Evolutionary conservation across 35 echinoderm and acorn worm genomes (phyloP), one percentile per base, ranked within the genome.

Genomic region (Holothuria glaberrima): DNA sequence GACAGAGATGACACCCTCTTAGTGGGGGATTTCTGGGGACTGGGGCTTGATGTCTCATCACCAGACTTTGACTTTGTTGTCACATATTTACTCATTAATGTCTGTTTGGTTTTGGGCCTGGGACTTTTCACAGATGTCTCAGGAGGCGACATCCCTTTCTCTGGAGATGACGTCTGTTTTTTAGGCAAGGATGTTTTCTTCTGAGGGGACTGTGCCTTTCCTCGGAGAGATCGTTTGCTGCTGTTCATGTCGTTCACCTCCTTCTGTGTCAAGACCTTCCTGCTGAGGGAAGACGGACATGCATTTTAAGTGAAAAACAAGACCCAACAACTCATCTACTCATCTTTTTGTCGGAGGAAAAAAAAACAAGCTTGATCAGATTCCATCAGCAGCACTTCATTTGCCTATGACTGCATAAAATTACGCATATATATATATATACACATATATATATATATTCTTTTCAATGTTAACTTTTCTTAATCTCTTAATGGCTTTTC

Each of bases 231-330:
- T 56, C 26, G 30, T 29, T 61, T 84, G 22, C 59, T 84, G 33
- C 80, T 62, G 31, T 84, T 64, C 34, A 38, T 30, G 26, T 82
- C 79, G 24, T 56, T 60, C 24, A 48, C 79, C 24, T 82, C 79
- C 20, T 82, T 82, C 30, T 82, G 79, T 58, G 41, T 60, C 79
- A 82, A 19, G 57, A 82, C 79, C 19, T 82, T 82, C 79, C 79
- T 82, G 79, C 16, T 29, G 66, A 69, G 22, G 19, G 22, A 69
- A 69, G 27, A 25, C 14, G 6, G 66, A 6, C 22, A 69, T 54
- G 50, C 3, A 9, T 17, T 14, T 0, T 5, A 14, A 54, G 16
- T 54, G 66, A 69, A 69, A 46, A 54, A 17, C 50, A 17, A 9
- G 9, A 2, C 50, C 50, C 0, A 9, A 54, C 5, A 54, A 54